phyloP scores from a whole-genome alignment of 1,140 invertebrate genomes.

The Lutraria rhynchaena region DNA sequence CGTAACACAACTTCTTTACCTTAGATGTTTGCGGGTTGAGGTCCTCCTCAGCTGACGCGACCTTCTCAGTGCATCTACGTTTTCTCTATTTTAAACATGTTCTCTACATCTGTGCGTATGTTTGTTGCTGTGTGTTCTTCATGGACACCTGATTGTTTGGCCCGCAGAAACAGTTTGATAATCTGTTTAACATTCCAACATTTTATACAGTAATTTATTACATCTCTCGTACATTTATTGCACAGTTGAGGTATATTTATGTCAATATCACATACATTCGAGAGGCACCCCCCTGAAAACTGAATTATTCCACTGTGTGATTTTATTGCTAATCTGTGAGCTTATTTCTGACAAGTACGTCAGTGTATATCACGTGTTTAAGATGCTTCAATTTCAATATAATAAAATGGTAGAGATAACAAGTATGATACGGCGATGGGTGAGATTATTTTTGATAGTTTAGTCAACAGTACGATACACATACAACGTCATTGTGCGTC shows the following conservation, averaged over 20 bases:
- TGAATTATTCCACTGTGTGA: not conserved
- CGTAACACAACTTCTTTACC: no score
- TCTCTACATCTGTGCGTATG: no score
- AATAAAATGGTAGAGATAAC: slow-evolving; percentile 33
- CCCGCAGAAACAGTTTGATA: no score
- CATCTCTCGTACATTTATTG: slow-evolving; percentile 6
- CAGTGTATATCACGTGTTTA: slow-evolving; percentile 24
- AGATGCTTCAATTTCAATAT: slow-evolving; percentile 33
- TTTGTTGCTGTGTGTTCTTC: no score
- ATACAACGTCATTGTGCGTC: not conserved
- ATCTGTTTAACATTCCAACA: no score
- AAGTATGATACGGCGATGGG: not conserved
- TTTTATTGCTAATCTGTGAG: slow-evolving; percentile 6
- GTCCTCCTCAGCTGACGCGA: no score
- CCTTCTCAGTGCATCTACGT: no score
- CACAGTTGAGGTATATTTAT: slow-evolving; percentile 17
- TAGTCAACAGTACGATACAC: not conserved
- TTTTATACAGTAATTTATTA: no score
- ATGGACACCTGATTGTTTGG: no score
- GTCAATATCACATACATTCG: not conserved
- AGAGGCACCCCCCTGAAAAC: slow-evolving; percentile 11
- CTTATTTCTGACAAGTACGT: not conserved
- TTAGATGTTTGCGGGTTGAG: no score
- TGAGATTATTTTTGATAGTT: slow-evolving; percentile 8
- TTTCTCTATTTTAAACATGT: no score